A percentile compares a stretch with the other conserved stretches of the same genome.
Conservation (phyloP, 2,113 vertebrate genomes). For the Equus przewalskii region DNA sequence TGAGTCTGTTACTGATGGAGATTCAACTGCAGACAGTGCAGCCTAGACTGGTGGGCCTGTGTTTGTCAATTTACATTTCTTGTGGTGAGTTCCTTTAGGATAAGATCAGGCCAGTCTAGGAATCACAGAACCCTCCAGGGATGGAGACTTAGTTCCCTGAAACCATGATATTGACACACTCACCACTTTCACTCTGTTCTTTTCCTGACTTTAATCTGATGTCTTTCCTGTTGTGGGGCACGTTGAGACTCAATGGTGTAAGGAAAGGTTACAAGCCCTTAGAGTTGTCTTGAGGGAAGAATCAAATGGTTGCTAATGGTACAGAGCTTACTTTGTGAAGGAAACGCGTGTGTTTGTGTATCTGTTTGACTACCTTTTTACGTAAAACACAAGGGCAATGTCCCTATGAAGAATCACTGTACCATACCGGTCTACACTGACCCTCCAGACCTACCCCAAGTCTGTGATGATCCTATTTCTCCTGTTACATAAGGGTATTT, state of each 20-base stretch:
- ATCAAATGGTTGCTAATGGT: neutral
- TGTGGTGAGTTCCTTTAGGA: neutral
- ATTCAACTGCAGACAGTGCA: rapidly evolving
- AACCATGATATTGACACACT: neutral
- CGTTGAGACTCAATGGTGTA: neutral
- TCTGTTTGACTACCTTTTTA: neutral
- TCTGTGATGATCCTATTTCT: neutral
- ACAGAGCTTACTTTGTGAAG: neutral
- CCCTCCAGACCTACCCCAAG: too few relatives aligned
- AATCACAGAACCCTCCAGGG: neutral
- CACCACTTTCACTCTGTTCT: neutral
- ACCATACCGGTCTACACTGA: too few relatives aligned
- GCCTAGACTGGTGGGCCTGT: too few relatives aligned
- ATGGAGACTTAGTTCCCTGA: neutral
- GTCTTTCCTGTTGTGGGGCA: neutral
- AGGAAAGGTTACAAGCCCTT: neutral
- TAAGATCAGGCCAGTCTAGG: neutral
- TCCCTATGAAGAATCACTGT: neutral
- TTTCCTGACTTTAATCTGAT: neutral
- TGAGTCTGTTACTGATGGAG: neutral
- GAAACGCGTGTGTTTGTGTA: neutral
- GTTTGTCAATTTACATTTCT: neutral
- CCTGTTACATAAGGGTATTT: neutral
- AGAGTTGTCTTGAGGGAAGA: neutral
- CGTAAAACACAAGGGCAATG: neutral